Base-by-base conservation (phyloP, 2,888 invertebrate species). In the Drosophila prolongata region DNA sequence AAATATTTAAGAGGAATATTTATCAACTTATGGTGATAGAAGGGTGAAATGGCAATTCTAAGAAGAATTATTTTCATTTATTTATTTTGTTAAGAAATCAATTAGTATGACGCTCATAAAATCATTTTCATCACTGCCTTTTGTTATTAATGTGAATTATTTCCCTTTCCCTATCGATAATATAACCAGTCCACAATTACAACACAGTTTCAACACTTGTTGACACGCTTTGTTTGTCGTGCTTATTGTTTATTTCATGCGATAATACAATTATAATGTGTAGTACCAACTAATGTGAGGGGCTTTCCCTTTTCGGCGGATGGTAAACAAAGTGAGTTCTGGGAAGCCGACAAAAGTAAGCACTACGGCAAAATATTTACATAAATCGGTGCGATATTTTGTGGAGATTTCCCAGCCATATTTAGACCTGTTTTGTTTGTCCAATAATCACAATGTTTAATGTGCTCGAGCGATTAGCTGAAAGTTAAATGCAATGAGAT, bases 241-340 rank as follows among this genome's bases (percentile, higher is more conserved):
- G 38, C 34, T n/a, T 19, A 43, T 68, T 67, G 58, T 67, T 3
- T 67, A 38, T 27, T 24, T n/a, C 16, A 34, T 16, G 14, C 34
- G n/a, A 40, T 55, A 34, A 40, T 35, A 27, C 14, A 59, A 66
- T 55, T n/a, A 27, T 40, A 19, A 46, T 34, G 8, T 27, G 16
- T 19, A 43, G 19, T 9, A 30, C 3, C 14, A 14, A 37, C 3
- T 19, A 14, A 37, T 61, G 44, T 9, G 30, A 24, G 65, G 71
- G 73, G 46, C 37, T 56, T 53, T 43, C 73, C 71, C 34, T 38
- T 37, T 37, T 19, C 3, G 11, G 35, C 35, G 38, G 5, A 8
- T 42, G 14, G 57, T 47, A 72, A 64, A 72, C 73, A 72, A 56
- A 37, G 43, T 34, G n/a, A 37, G 46, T 71, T 71, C 71, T 71